Base-by-base conservation (phyloP, 92 coral and sea anemone genomes). In the Porites cylindrica region DNA sequence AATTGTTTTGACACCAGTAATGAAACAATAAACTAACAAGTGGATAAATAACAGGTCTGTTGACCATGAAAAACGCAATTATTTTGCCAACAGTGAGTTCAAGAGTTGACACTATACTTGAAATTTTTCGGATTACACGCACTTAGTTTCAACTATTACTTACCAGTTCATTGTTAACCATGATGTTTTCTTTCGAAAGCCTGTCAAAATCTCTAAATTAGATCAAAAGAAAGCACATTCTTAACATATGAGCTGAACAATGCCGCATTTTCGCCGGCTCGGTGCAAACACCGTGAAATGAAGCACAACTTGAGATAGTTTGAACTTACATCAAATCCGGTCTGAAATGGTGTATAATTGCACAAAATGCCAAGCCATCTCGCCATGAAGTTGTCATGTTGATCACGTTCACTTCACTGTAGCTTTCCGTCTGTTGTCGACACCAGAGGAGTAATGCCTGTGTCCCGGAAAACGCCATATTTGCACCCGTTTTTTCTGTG, bases 331-430 rank as follows among this genome's bases (percentile, higher is more conserved):
- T 91, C 59, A 95, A 77, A 72, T 95, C 98, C 62, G 98, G 98
- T 43, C 98, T 88, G 86, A 81, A 95, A 21, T 94, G 94, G 61
- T 95, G 98, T 38, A 95, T 95, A 14, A 95, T 85, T 1, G 98
- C 98, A 84, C 98, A 95, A 66, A 95, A 93, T 18, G 96, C 98
- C 26, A 95, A 81, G 10, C 98, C 98, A 91, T 95, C 96, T 78
- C 96, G 92, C 98, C 98, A 95, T 9, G 98, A 93, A 71, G 90
- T 95, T 54, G 98, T 88, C 86, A 95, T 91, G 59, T 95, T 91
- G 21, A 77, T 93, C 47, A 95, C 87, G 63, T 91, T 93, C 66
- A 95, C 94, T 21, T 91, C 98, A 58, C 26, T 91, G 85, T 95
- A 93, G 50, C 96, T 88, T 72, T 91, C 94, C 16, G 94, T 95